Evolutionary conservation across 1,140 invertebrate species (phyloP).

Genomic region (Heliconius hermathena): DNA sequence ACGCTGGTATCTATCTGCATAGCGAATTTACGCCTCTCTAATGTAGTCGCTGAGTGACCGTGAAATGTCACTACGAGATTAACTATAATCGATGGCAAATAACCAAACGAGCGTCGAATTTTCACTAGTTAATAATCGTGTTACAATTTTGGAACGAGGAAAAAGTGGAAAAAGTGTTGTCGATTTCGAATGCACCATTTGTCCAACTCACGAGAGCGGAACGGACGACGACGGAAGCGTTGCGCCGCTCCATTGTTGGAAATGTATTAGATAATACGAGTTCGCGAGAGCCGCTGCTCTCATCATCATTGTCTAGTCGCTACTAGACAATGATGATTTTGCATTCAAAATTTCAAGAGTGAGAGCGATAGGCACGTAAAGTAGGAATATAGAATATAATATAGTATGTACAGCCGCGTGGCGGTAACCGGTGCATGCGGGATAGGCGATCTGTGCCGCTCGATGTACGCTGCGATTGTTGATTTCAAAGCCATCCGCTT

Average conservation of each 20-base stretch:
- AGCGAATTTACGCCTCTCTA: constrained; percentile 56
- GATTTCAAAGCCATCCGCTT: not conserved
- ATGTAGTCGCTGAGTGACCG: constrained; percentile 49
- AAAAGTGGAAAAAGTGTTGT: constrained; percentile 57
- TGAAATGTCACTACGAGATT: constrained; percentile 60
- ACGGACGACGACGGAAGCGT: constrained; percentile 67
- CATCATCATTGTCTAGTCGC: no score
- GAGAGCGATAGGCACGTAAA: constrained; percentile 53
- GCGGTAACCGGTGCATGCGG: constrained; percentile 21
- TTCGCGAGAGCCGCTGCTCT: constrained; percentile 58
- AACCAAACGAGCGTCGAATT: constrained; percentile 44
- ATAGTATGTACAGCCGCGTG: constrained; percentile 23
- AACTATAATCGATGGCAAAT: constrained; percentile 65
- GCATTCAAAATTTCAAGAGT: constrained; percentile 60
- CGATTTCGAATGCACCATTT: constrained; percentile 72
- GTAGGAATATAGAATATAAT: constrained; percentile 5
- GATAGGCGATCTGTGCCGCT: not conserved
- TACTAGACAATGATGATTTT: constrained; percentile 62
- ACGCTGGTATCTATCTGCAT: constrained; percentile 51
- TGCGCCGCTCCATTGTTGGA: constrained; percentile 61
- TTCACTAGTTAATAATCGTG: constrained; percentile 13
- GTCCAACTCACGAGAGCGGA: constrained; percentile 78
- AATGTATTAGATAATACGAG: constrained; percentile 69
- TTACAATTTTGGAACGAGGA: constrained; percentile 50
- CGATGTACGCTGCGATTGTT: constrained; percentile 6